Conservation (phyloP, 2,113 vertebrate genomes). For the Merops nubicus region DNA sequence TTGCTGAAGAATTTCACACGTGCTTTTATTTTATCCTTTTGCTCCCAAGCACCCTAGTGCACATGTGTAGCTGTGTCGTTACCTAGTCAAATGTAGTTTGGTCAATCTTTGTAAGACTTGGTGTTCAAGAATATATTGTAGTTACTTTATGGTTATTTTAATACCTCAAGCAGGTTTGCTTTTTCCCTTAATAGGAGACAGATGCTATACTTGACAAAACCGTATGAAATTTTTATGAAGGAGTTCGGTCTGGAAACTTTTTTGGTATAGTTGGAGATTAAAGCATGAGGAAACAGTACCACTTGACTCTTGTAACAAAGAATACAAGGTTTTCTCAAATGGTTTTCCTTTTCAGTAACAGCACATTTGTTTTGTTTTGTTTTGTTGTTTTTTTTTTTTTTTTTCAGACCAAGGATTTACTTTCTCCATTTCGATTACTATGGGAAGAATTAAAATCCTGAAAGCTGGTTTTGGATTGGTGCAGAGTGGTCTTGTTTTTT, state of each 20-base stretch:
- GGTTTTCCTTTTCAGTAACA: not conserved
- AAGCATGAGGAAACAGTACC: not conserved
- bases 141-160: not conserved
- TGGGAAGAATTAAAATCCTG: not conserved
- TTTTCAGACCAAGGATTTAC: not conserved
- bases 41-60: fast-evolving
- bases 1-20: not conserved
- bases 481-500: not conserved
- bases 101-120: not conserved
- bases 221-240: not conserved
- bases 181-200: not conserved
- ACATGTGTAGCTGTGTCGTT: not conserved
- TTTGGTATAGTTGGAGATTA: not conserved
- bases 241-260: not conserved
- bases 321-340: not conserved
- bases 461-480: not conserved
- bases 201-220: not conserved
- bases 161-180: not conserved
- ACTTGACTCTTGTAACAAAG: not conserved
- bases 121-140: not conserved
- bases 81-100: not conserved
- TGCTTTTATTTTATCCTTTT: not conserved
- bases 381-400: not conserved
- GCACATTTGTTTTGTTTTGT: not conserved
- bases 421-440: not conserved